Base-by-base conservation (phyloP, 2,888 invertebrate genomes). In the Mellilla xanthometata region DNA sequence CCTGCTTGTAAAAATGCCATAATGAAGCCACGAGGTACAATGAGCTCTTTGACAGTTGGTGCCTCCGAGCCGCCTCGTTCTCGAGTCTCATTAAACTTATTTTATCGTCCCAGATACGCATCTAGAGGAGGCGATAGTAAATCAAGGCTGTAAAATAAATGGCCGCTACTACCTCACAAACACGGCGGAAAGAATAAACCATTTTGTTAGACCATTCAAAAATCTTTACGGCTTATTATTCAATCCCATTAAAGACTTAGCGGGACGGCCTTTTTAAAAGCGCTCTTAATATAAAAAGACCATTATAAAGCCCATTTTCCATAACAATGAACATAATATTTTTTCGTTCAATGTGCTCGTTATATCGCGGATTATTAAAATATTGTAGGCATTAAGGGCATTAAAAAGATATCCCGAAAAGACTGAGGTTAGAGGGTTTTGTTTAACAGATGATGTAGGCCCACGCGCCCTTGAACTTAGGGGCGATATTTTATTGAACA, bases 1-100 rank as follows among this genome's bases (percentile, higher is more conserved):
- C 86, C 86, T 83, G 84, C 77, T 75, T 83, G 84, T 88, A 87
- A 88, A 87, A 88, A 87, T 87, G 77, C 87, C 81, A 85, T 84
- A 84, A 83, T 84, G 85, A 86, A 88, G 82, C 79, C 76, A 65
- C 62, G 75, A 81, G 81, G 79, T 81, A 86, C 88, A 87, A 86
- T 81, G 71, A 84, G 79, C 83, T 81, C 85, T 87, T 86, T 86
- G 88, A 86, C 88, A 88, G 86, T 83, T 77, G 75, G 78, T 83
- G 80, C 82, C 83, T 86, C 81, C 82, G 86, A 84, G 85, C 86
- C 87, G 84, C 78, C 78, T 78, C 83, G 83, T 84, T 84, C 76
- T 80, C 77, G 80, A 73, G 69, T 68, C 82, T 83, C 82, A 84
- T 88, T 87, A 85, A 83, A 81, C 76, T 79, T 81, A 84, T 80